phyloP scores from a whole-genome alignment of 2,888 invertebrate species.

The Pristionchus entomophagus region DNA sequence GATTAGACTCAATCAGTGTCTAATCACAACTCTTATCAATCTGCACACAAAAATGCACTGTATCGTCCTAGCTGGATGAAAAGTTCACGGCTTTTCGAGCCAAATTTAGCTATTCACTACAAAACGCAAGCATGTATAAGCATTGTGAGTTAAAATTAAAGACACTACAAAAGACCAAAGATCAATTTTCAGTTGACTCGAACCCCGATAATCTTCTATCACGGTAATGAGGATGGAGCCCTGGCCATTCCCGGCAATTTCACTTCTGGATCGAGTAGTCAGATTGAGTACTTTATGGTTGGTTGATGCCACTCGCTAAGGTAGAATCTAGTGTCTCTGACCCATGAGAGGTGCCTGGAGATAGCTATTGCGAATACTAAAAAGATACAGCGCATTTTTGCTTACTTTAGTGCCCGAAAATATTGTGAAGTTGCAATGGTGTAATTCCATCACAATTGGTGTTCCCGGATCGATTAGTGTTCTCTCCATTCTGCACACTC shows the following conservation, averaged over 20 bases:
- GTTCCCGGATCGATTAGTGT: too few species aligned
- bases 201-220: conserved; percentile 61
- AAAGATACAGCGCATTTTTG: conserved; percentile 59
- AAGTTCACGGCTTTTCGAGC: too few species aligned
- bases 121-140: background rate
- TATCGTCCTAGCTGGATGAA: too few species aligned
- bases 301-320: background rate
- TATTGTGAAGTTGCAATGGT: conserved; percentile 42
- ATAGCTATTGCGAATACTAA: conserved; percentile 64
- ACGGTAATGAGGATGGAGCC: conserved; percentile 65
- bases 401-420: conserved; percentile 63
- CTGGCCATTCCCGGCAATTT: conserved; percentile 58
- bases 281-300: conserved; percentile 51
- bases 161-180: too few species aligned
- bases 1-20: background rate
- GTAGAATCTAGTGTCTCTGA: background rate
- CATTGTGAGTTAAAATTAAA: too few species aligned
- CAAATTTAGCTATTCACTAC: too few species aligned
- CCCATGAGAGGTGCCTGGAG: too few species aligned
- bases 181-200: background rate
- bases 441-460: too few species aligned
- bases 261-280: conserved; percentile 60
- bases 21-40: background rate
- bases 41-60: background rate
- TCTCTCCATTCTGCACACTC: too few species aligned